Percentiles rank a stretch among this genome's conserved stretches.
Evolutionary conservation across 2,888 invertebrate species (phyloP).

Genomic region (Leptinotarsa juncta): DNA sequence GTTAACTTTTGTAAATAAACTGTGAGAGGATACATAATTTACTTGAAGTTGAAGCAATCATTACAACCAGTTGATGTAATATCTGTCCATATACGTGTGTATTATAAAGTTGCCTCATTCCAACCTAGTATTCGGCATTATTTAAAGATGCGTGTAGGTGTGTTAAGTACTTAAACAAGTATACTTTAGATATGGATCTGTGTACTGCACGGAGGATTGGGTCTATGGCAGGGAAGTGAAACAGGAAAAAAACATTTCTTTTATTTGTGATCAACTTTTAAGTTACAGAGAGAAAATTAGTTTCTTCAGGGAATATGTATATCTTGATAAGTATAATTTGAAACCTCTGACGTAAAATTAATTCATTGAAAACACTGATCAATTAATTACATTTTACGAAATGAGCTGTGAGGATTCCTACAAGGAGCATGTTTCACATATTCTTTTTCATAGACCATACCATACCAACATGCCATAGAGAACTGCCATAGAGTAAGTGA

Average conservation of each 20-base stretch:
- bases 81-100: slow-evolving; percentile 4
- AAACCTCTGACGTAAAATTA: no score
- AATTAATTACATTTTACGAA: no score
- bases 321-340: no score
- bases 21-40: not conserved
- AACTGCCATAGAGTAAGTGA: no score
- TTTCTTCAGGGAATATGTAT: no score
- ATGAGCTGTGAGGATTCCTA: no score
- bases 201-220: slow-evolving; percentile 11
- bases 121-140: slow-evolving; percentile 15
- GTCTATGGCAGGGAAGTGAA: not conserved
- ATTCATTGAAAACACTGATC: no score
- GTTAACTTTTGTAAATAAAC: not conserved
- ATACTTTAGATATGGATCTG: slow-evolving; percentile 28
- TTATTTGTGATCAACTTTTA: not conserved
- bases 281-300: not conserved
- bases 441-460: no score
- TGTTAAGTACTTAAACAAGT: slow-evolving; percentile 26
- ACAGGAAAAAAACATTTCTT: not conserved
- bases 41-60: not conserved
- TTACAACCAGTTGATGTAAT: slow-evolving; percentile 8
- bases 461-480: no score
- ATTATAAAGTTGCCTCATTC: slow-evolving; percentile 19
- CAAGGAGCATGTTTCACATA: no score
- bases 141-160: slow-evolving; percentile 25